Base-by-base conservation (phyloP, 2,113 vertebrate species). In the Trogon surrucura region DNA sequence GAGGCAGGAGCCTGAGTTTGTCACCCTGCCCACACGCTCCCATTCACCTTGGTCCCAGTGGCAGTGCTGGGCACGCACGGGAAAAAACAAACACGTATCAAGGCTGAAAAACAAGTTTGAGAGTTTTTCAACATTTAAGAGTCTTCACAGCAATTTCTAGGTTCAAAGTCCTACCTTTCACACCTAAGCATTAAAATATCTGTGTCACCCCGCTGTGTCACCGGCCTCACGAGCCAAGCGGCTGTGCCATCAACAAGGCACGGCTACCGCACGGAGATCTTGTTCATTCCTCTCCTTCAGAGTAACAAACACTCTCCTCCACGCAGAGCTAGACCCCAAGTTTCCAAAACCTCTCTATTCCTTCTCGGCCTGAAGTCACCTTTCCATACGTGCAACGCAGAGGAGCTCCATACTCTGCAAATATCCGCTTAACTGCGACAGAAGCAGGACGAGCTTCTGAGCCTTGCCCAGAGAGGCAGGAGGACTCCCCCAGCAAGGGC, bases 261-360 rank as follows among this genome's bases (percentile, higher is more conserved):
- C 0, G 0, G 45, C 50, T 84, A 18, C 14, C 22, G 20, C 4
- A 10, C 0, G 5, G 10, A 15, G 27, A 26, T 4, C 34, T 22
- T 6, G 20, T 1, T n/a, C 3, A 1, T 5, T 22, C 51, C 70
- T 18, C 48, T 69, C 60, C 71, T 53, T 17, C 38, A 36, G 13
- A 41, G 78, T 9, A 32, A 80, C 30, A 7, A 26, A 16, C 6
- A 25, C 26, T 16, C 32, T 71, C 30, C 51, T 57, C 51, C 13
- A 13, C 13, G 17, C 11, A 61, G 16, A 65, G 41, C 14, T 22
- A 41, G 10, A 11, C 5, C 6, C 14, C 32, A 30, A 3, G 16
- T 14, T 56, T 13, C 50, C 26, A 11, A 4, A 77, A 38, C 29
- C 5, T 12, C n/a, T 16, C 62, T 2, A 1, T 4, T 89, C 54